Evolutionary conservation across 2,888 invertebrate genomes (phyloP).

Genomic region (Euproctis similis): DNA sequence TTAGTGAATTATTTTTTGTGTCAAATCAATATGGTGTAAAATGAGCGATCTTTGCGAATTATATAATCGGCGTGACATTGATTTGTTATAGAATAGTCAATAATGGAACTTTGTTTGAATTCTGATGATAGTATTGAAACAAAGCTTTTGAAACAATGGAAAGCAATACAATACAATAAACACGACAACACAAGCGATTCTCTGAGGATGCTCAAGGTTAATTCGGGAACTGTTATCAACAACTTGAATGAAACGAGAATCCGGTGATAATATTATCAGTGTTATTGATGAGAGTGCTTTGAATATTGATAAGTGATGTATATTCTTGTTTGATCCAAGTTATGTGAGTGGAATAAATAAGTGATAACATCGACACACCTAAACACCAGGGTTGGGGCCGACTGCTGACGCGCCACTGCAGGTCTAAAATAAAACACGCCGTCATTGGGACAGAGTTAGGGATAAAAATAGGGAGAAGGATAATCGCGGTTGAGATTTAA

Average conservation of each 20-base stretch:
- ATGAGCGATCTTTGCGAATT: too few relatives aligned
- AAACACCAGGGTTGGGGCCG: slow-evolving; percentile 75
- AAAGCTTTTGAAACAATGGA: slow-evolving; percentile 39
- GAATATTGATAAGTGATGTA: slow-evolving; percentile 2
- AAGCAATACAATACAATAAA: slow-evolving; percentile 54
- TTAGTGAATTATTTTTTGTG: too few relatives aligned
- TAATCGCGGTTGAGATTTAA: slow-evolving; percentile 19
- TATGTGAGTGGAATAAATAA: slow-evolving; percentile 46
- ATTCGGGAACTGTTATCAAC: slow-evolving; percentile 40
- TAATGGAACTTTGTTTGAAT: too few relatives aligned
- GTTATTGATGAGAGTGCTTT: slow-evolving; percentile 7
- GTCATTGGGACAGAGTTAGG: slow-evolving; percentile 58
- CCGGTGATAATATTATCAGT: slow-evolving; percentile 2
- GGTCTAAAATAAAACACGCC: slow-evolving; percentile 74
- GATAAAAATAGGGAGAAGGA: slow-evolving; percentile 33
- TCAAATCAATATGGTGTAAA: too few relatives aligned
- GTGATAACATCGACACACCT: slow-evolving; percentile 76
- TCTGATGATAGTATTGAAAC: not conserved
- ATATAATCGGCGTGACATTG: too few relatives aligned
- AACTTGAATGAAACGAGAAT: slow-evolving; percentile 42
- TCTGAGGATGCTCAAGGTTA: slow-evolving; percentile 39
- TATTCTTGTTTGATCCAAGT: slow-evolving; percentile 42
- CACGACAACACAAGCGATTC: slow-evolving; percentile 47
- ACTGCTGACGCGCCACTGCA: slow-evolving; percentile 75
- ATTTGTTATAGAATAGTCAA: too few relatives aligned